Evolutionary conservation across 2,888 invertebrate genomes (phyloP).

Genomic region (Phalera bucephala): DNA sequence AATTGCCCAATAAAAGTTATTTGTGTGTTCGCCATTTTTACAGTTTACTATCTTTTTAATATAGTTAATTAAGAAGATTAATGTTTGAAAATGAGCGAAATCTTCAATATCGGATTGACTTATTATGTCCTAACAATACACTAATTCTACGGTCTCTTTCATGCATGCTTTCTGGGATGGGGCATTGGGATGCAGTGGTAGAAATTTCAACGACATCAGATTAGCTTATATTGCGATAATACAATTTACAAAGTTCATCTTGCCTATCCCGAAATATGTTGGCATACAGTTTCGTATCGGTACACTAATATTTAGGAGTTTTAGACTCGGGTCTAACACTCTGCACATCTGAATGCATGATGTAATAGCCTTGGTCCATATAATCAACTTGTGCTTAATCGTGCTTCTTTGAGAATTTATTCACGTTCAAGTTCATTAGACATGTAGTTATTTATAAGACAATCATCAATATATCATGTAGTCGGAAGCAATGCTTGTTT

Average conservation of each 20-base stretch:
- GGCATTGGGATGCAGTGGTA: no score
- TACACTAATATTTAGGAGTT: no score
- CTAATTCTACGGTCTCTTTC: no score
- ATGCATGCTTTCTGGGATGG: no score
- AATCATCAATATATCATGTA: constrained; percentile 1
- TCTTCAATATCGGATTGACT: not conserved
- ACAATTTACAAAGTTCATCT: no score
- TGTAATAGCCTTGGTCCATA: constrained; percentile 3
- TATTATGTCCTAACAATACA: no score
- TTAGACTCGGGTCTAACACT: no score
- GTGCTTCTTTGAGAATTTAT: constrained; percentile 4
- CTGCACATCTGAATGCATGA: no score
- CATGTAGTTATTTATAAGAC: constrained; percentile 1
- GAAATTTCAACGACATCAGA: no score
- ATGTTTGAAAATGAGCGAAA: not conserved
- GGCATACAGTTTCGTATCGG: no score
- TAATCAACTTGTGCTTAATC: constrained; percentile 1
- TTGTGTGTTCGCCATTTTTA: constrained; percentile 57
- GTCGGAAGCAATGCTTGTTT: constrained; percentile 15
- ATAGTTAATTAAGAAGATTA: not conserved
- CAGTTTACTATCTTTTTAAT: constrained; percentile 31
- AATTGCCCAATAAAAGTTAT: constrained; percentile 75
- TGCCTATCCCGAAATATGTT: no score
- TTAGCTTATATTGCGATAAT: no score
- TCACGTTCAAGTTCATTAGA: constrained; percentile 2